These are phyloP conservation scores for Podarcis cretensis DNA, from an alignment of 2,113 vertebrate genomes.

Conservation along the genomic window DNA sequence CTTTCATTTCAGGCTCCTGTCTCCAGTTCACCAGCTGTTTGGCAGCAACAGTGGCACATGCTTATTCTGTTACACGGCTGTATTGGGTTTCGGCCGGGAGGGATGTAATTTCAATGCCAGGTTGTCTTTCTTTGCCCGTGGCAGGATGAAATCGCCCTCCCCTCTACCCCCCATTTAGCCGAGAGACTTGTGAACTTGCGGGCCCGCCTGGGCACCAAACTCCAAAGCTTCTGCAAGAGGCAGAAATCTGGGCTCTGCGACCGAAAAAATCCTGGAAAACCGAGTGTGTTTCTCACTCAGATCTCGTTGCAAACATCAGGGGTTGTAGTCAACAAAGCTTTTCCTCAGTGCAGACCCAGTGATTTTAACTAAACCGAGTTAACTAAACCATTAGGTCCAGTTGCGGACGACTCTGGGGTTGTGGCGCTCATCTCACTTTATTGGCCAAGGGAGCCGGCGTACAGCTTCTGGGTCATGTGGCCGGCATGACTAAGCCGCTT, in stretches of 20 bases:
- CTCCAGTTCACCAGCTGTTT: conserved; percentile 7
- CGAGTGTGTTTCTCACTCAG: background rate
- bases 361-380: too few species aligned
- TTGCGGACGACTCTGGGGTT: too few species aligned
- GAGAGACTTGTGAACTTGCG: too few species aligned
- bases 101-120: background rate
- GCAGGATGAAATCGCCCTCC: background rate
- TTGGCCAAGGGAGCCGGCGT: too few species aligned
- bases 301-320: background rate
- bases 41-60: background rate
- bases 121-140: background rate
- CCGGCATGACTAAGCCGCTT: too few species aligned
- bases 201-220: background rate
- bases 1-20: background rate
- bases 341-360: too few species aligned
- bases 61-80: background rate
- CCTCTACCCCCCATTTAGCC: too few species aligned
- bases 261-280: background rate
- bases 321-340: too few species aligned
- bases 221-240: background rate
- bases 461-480: too few species aligned
- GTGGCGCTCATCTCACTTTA: too few species aligned
- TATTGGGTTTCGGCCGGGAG: background rate
- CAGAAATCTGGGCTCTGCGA: background rate
- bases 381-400: too few species aligned